phyloP scores from a whole-genome alignment of 2,888 invertebrate species.

The Marasmarcha lunaedactyla region DNA sequence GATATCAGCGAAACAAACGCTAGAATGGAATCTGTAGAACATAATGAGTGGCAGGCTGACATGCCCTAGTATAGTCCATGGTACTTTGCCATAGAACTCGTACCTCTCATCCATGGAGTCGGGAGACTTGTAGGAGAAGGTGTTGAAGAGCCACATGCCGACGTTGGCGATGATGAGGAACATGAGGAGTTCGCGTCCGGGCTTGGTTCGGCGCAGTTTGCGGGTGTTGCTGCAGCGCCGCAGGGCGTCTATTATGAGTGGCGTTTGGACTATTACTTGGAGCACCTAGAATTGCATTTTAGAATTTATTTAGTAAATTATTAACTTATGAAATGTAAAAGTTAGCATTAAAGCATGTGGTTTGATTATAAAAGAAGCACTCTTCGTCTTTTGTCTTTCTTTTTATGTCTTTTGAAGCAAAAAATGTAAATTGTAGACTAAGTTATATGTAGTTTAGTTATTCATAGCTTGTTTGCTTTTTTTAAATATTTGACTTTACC shows the following conservation, averaged over 20 bases:
- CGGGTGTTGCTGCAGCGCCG: constrained; percentile 78
- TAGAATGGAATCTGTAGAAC: constrained; percentile 83
- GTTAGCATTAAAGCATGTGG: background rate
- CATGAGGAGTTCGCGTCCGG: constrained; percentile 81
- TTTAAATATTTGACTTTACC: too few species aligned
- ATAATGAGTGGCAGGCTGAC: constrained; percentile 79
- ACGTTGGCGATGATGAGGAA: constrained; percentile 82
- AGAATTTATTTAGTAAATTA: too few species aligned
- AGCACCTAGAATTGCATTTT: constrained; percentile 59
- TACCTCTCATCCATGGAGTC: constrained; percentile 69
- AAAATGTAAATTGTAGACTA: too few species aligned
- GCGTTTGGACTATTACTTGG: constrained; percentile 80
- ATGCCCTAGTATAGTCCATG: constrained; percentile 81
- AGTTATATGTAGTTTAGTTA: too few species aligned
- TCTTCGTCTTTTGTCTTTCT: too few species aligned
- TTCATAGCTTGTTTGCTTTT: too few species aligned
- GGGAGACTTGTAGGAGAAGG: constrained; percentile 72
- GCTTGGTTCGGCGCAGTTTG: constrained; percentile 74
- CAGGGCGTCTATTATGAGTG: constrained; percentile 78
- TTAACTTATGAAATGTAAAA: constrained; percentile 1
- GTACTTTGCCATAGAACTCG: constrained; percentile 75
- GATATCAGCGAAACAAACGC: constrained; percentile 83
- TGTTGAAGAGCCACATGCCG: constrained; percentile 81
- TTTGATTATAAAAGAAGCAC: constrained; percentile 1
- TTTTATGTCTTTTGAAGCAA: too few species aligned